Conservation (phyloP, 2,113 vertebrate genomes). For the Saccopteryx bilineata region DNA sequence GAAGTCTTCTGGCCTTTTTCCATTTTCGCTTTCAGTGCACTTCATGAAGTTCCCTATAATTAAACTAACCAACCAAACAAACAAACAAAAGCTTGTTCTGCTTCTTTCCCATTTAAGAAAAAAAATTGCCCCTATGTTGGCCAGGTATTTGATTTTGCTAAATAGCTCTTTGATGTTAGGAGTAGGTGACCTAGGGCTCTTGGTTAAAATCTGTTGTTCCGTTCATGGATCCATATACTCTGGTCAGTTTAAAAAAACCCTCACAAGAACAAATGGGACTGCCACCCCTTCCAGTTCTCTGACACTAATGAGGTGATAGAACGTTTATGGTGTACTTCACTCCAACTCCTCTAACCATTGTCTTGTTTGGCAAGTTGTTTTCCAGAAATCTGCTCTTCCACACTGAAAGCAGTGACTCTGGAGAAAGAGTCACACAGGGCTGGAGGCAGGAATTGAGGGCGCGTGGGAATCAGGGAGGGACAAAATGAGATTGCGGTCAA, state of each 20-base stretch:
- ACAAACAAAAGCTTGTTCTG: neutral
- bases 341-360: conserved; percentile 44
- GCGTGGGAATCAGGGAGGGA: conserved; percentile 3
- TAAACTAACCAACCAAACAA: conserved; percentile 11
- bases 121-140: neutral
- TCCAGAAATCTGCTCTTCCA: conserved; percentile 34
- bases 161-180: conserved; percentile 44
- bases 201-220: conserved; percentile 48
- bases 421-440: conserved; percentile 48
- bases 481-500: conserved; percentile 32
- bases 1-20: conserved; percentile 54
- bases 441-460: conserved; percentile 45
- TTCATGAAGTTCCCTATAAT: conserved; percentile 48
- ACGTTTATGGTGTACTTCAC: conserved; percentile 65
- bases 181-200: neutral
- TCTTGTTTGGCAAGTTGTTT: conserved; percentile 54
- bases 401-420: neutral
- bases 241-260: neutral
- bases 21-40: neutral
- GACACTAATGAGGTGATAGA: conserved; percentile 51
- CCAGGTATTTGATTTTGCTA: conserved; percentile 43
- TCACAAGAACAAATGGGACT: conserved; percentile 42
- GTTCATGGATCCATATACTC: conserved; percentile 9
- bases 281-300: conserved; percentile 60
- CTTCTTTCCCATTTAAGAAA: neutral